phyloP scores from a whole-genome alignment of 2,113 vertebrate species.

The Arothron firmamentum region DNA sequence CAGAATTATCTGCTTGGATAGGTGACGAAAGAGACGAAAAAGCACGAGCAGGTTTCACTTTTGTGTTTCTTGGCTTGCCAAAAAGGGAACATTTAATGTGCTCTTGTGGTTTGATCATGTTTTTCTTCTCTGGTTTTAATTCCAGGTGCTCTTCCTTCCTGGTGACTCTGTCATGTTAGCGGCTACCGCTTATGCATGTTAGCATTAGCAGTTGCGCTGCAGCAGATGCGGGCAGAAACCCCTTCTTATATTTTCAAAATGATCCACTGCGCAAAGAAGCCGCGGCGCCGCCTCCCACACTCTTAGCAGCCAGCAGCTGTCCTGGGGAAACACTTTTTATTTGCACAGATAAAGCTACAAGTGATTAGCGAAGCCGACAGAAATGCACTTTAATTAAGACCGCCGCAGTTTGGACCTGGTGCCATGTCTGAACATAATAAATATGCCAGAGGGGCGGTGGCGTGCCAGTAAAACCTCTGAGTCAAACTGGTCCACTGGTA shows the following conservation, averaged over 20 bases:
- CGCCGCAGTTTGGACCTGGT: constrained; percentile 45
- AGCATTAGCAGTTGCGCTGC: constrained; percentile 20
- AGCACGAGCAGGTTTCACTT: constrained; percentile 26
- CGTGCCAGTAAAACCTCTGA: constrained; percentile 64
- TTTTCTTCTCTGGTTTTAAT: constrained; percentile 36
- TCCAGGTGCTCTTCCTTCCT: neutral
- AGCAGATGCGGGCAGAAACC: constrained; percentile 1
- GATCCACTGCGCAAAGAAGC: constrained; percentile 20
- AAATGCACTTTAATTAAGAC: constrained; percentile 56
- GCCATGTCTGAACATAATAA: constrained; percentile 55
- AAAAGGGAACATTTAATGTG: constrained; percentile 34
- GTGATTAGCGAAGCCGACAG: constrained; percentile 50
- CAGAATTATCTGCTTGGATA: constrained; percentile 28
- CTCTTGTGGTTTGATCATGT: constrained; percentile 18
- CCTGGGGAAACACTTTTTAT: constrained; percentile 35
- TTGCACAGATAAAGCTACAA: constrained; percentile 37
- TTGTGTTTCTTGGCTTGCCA: constrained; percentile 15
- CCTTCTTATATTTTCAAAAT: constrained; percentile 7
- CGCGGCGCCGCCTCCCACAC: constrained; percentile 44
- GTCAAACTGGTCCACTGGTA: constrained; percentile 38
- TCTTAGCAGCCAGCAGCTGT: constrained; percentile 37
- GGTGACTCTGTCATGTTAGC: too few relatives aligned
- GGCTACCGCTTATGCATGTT: too few relatives aligned
- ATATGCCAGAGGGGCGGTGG: constrained; percentile 45
- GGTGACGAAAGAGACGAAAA: constrained; percentile 2